Conservation (phyloP, 2,888 invertebrate genomes). For the Nomada hirtipes region DNA sequence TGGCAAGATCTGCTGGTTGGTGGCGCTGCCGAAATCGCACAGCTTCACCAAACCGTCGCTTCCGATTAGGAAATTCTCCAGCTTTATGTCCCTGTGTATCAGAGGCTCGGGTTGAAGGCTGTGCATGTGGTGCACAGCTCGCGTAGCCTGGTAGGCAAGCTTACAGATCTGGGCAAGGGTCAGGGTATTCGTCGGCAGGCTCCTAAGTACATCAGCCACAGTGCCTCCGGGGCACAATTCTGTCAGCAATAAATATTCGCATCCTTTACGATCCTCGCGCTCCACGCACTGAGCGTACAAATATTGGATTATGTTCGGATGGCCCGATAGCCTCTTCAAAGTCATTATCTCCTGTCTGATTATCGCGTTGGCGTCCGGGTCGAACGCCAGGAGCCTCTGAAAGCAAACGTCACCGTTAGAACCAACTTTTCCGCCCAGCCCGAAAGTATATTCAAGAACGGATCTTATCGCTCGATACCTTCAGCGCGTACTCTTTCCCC, state of each 20-base stretch:
- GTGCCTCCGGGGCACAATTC: constrained; percentile 94
- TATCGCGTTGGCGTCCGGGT: constrained; percentile 91
- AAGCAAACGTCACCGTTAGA: constrained; percentile 3
- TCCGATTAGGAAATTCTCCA: constrained; percentile 97
- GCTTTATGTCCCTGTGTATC: constrained; percentile 97
- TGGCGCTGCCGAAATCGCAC: constrained; percentile 99
- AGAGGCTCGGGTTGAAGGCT: constrained; percentile 94
- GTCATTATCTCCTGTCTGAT: constrained; percentile 93
- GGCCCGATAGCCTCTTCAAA: constrained; percentile 95
- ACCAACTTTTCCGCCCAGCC: neutral
- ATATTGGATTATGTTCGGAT: constrained; percentile 96
- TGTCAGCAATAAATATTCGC: constrained; percentile 95
- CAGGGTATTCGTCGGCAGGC: constrained; percentile 84
- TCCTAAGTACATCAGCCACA: constrained; percentile 79
- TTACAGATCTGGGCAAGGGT: constrained; percentile 90
- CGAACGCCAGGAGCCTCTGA: constrained; percentile 91
- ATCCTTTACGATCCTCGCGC: constrained; percentile 77
- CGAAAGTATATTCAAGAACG: neutral
- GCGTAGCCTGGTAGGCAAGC: constrained; percentile 96
- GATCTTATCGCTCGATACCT: constrained; percentile 85
- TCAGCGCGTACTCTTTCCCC: constrained; percentile 96
- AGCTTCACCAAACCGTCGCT: constrained; percentile 94
- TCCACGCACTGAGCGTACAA: constrained; percentile 89
- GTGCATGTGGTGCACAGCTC: constrained; percentile 97
- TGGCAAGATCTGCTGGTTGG: constrained; percentile 92